Base-by-base conservation (phyloP, 2,113 vertebrate species). In the Forbesichthys papilliferus region DNA sequence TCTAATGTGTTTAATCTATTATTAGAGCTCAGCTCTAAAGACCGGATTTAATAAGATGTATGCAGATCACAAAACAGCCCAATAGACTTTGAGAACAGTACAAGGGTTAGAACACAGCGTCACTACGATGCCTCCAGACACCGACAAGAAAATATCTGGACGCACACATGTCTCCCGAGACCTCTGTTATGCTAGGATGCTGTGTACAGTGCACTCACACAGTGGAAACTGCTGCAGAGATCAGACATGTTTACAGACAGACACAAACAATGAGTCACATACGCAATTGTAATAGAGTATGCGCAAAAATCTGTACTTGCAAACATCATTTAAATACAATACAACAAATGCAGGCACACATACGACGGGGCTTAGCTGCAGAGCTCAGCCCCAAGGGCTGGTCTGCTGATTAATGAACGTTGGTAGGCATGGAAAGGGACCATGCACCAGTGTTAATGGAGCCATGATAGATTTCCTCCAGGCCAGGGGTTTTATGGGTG, bases 401-500 rank as follows among this genome's bases (percentile, higher is more conserved):
- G 77, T 71, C 71, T 75, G 70, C 64, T 88, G 88, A 91, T 91
- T 90, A 91, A 90, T 84, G 83, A 83, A 69, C 70, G 68, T 78
- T 81, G 72, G 83, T 82, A 82, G 78, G 82, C 82, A 65, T 79
- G 71, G 79, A 85, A 74, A 77, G 84, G 84, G 78, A 88, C 77
- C 85, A 86, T 85, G 80, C 66, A 74, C 69, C 78, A 66, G 83
- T 82, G 87, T 87, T 90, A 88, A 92, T 90, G 84, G 87, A 87
- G 77, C 84, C 74, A 77, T 88, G 87, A 86, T 89, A 81, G 77
- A 83, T 91, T 27, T 90, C 82, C 82, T 89, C 78, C 68, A 65
- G 76, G 76, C 77, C 64, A 71, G 55, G 66, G 87, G 73, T 82
- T 84, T 86, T 85, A 81, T 85, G 84, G 81, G 86, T 74, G 72